phyloP scores from a whole-genome alignment of 2,797 vertebrate species.

The Myotis findleyi region DNA sequence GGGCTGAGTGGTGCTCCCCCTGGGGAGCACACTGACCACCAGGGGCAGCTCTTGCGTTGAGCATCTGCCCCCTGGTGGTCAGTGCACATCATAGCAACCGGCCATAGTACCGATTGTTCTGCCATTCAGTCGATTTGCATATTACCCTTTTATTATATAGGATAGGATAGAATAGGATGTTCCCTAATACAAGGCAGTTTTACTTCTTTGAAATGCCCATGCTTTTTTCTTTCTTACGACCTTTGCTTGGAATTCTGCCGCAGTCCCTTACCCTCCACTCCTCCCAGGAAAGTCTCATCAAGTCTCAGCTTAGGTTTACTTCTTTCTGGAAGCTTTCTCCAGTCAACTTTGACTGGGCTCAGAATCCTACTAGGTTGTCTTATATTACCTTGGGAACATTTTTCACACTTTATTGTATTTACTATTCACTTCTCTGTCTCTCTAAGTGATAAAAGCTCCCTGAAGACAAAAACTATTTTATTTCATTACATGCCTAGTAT shows the following conservation, averaged over 20 bases:
- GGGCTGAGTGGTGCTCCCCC: too few species aligned
- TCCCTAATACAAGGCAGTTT: neutral
- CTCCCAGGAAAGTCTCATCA: neutral
- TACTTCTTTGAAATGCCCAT: neutral
- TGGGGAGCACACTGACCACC: too few species aligned
- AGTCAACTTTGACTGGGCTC: neutral
- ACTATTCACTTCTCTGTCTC: neutral
- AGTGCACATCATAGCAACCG: too few species aligned
- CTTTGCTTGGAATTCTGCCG: neutral
- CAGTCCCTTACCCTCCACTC: neutral
- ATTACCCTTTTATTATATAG: too few species aligned
- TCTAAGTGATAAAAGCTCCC: neutral
- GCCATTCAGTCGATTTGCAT: too few species aligned
- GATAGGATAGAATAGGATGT: too few species aligned
- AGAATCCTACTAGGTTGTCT: neutral
- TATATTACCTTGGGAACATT: neutral
- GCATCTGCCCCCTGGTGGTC: too few species aligned
- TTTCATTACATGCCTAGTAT: neutral
- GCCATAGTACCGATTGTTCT: too few species aligned
- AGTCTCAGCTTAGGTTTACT: conserved; percentile 8
- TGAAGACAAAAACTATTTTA: conserved; percentile 31
- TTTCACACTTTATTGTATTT: neutral
- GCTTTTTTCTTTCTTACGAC: neutral
- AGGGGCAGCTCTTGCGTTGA: too few species aligned
- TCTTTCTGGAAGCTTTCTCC: neutral